A percentile compares a stretch with the other conserved stretches of the same genome.
These are phyloP conservation scores for Eriosoma lanigerum DNA, from an alignment of 1,140 invertebrate genomes.

Conservation along the genomic window DNA sequence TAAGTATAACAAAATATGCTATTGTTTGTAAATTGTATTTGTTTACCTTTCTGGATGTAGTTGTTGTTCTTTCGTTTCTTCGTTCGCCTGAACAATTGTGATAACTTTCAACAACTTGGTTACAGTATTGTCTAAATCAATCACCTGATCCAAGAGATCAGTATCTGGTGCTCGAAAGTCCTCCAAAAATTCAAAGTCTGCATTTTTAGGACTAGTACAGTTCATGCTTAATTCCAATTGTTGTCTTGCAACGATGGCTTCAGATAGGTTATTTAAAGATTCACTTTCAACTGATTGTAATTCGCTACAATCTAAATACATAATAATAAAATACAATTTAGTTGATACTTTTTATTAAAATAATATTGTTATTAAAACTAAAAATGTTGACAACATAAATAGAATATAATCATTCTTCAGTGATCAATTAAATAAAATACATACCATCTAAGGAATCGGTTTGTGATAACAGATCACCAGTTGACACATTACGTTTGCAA, in stretches of 20 bases:
- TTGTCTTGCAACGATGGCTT: conserved; percentile 66
- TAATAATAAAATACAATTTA: background rate
- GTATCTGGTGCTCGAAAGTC: conserved; percentile 56
- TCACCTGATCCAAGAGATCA: conserved; percentile 70
- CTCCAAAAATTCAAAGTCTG: conserved; percentile 57
- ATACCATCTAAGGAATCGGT: conserved; percentile 48
- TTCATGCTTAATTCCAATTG: conserved; percentile 59
- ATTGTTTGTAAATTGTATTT: background rate
- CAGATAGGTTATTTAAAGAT: conserved; percentile 68
- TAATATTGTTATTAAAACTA: no score
- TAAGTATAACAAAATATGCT: background rate
- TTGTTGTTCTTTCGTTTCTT: conserved; percentile 60
- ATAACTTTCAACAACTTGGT: conserved; percentile 74
- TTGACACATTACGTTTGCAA: conserved; percentile 16
- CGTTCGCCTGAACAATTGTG: conserved; percentile 70
- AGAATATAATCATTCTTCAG: background rate
- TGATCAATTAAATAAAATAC: background rate
- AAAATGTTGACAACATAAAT: background rate
- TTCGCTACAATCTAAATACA: conserved; percentile 44
- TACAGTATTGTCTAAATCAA: conserved; percentile 73
- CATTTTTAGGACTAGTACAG: conserved; percentile 55
- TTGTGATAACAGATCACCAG: conserved; percentile 32
- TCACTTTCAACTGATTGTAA: conserved; percentile 59
- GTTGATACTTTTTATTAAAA: background rate
- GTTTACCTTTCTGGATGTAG: background rate